Conservation (phyloP, 2,888 invertebrate species). For the Protophormia terraenovae region DNA sequence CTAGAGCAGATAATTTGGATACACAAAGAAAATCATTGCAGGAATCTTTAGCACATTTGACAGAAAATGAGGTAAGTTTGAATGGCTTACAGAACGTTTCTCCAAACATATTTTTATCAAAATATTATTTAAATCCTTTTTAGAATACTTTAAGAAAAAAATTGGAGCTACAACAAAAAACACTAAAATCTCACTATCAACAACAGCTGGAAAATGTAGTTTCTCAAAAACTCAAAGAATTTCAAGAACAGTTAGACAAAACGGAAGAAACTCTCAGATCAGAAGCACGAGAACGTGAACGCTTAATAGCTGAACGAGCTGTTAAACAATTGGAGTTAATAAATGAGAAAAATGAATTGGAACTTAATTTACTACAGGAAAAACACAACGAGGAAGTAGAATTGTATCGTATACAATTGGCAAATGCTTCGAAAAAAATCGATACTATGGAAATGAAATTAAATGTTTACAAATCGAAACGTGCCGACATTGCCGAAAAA, state of each 20-base stretch:
- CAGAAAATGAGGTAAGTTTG: slow-evolving; percentile 85
- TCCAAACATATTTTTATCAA: not conserved
- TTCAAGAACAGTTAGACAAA: slow-evolving; percentile 87
- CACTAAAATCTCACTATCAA: slow-evolving; percentile 89
- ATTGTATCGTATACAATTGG: slow-evolving; percentile 87
- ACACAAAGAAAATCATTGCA: slow-evolving; percentile 83
- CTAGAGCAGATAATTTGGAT: slow-evolving; percentile 82
- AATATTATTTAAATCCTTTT: slow-evolving; percentile 35
- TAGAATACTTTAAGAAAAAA: slow-evolving; percentile 83
- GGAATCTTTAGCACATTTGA: slow-evolving; percentile 81
- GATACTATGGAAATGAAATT: slow-evolving; percentile 85
- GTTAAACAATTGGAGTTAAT: slow-evolving; percentile 88
- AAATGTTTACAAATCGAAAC: slow-evolving; percentile 76
- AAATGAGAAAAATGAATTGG: slow-evolving; percentile 87
- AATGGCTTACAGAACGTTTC: too few species aligned
- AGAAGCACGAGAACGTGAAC: slow-evolving; percentile 86
- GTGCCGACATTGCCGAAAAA: slow-evolving; percentile 87
- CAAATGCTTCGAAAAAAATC: slow-evolving; percentile 87
- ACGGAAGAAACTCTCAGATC: slow-evolving; percentile 86
- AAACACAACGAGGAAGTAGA: slow-evolving; percentile 90
- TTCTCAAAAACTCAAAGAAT: slow-evolving; percentile 88
- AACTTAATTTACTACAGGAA: slow-evolving; percentile 89
- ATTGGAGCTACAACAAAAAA: slow-evolving; percentile 85
- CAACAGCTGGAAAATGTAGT: slow-evolving; percentile 91
- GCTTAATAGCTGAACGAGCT: slow-evolving; percentile 86